These are phyloP conservation scores for Porites rus DNA, from an alignment of 92 coral and sea anemone genomes.

Conservation along the genomic window DNA sequence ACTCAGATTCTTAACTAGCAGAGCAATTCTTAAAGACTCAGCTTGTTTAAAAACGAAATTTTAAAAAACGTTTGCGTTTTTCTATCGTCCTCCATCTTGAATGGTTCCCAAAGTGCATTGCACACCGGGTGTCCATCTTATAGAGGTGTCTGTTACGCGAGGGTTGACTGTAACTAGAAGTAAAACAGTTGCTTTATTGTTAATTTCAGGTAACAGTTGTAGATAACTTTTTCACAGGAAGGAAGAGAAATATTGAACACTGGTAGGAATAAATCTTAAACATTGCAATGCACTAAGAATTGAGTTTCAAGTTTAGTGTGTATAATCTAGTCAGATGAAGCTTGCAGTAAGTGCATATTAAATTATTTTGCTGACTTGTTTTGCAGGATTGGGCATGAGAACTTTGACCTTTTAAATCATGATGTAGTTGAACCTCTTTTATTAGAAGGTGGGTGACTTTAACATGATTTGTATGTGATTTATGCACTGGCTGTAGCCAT, in stretches of 20 bases:
- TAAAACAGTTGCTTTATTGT: neutral
- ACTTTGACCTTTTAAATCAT: conserved; percentile 95
- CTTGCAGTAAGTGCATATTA: too few relatives aligned
- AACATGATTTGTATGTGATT: neutral
- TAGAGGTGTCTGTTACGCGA: too few relatives aligned
- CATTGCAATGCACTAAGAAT: neutral
- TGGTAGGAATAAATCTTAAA: conserved; percentile 68
- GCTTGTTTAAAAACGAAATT: too few relatives aligned
- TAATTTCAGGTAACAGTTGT: conserved; percentile 89
- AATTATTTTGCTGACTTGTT: neutral
- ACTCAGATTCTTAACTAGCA: too few relatives aligned
- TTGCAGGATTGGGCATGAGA: conserved; percentile 96
- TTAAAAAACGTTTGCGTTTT: too few relatives aligned
- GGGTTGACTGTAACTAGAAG: neutral
- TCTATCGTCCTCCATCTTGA: too few relatives aligned
- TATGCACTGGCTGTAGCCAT: neutral
- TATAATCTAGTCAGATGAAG: too few relatives aligned
- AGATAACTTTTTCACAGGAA: conserved; percentile 97
- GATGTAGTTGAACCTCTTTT: conserved; percentile 96
- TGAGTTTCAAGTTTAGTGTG: neutral
- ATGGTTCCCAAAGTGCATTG: too few relatives aligned
- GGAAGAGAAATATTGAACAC: conserved; percentile 95
- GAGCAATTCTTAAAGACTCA: too few relatives aligned
- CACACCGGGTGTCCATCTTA: too few relatives aligned
- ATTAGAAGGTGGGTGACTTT: conserved; percentile 80